Evolutionary conservation across 1,140 invertebrate genomes (phyloP).

Genomic region (Euura saliciscinereae): DNA sequence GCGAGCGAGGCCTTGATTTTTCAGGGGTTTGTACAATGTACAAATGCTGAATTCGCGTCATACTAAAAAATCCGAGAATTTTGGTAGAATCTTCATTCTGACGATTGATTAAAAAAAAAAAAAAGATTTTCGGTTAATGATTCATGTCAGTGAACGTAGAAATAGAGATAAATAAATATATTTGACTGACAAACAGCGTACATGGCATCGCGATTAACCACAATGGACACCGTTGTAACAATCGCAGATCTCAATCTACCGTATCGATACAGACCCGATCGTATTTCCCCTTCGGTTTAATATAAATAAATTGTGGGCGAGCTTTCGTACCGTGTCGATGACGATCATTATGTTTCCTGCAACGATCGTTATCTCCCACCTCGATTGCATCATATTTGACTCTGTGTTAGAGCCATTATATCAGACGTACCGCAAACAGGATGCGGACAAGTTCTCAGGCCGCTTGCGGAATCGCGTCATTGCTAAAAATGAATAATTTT

Average conservation of each 20-base stretch:
- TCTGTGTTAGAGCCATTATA: too few relatives aligned
- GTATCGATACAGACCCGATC: too few relatives aligned
- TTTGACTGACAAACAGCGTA: too few relatives aligned
- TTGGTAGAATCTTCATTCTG: too few relatives aligned
- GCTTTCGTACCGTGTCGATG: constrained; percentile 14
- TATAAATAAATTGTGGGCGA: not conserved
- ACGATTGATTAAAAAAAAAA: too few relatives aligned
- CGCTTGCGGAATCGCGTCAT: too few relatives aligned
- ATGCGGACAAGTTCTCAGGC: not conserved
- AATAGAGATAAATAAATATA: too few relatives aligned
- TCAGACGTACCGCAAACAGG: not conserved
- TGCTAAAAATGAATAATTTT: too few relatives aligned
- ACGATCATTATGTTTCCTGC: constrained; percentile 30
- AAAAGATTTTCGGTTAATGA: not conserved
- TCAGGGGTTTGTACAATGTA: not conserved
- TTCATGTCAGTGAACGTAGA: not conserved
- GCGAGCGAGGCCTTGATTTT: not conserved
- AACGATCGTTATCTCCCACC: constrained; percentile 30
- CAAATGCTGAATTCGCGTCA: too few relatives aligned
- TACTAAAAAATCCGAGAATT: too few relatives aligned
- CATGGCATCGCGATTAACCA: not conserved
- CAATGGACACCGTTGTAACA: constrained; percentile 5
- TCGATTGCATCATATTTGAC: not conserved
- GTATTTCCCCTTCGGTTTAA: too few relatives aligned
- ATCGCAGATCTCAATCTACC: not conserved